These are phyloP conservation scores for Bos indicus DNA, from an alignment of 2,113 vertebrate genomes.

Conservation along the genomic window DNA sequence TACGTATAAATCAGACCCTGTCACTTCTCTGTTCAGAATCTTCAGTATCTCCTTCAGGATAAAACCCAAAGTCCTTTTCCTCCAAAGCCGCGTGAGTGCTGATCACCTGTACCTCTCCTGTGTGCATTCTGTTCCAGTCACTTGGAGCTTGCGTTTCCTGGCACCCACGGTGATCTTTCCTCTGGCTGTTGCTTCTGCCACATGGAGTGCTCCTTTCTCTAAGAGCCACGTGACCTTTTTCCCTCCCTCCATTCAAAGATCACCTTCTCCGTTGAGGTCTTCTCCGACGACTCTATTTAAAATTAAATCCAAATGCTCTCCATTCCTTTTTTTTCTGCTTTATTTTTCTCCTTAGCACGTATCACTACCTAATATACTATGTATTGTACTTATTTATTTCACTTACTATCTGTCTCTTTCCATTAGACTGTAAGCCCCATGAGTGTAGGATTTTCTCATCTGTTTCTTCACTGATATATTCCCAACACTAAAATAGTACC, in stretches of 20 bases:
- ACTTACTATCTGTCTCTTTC: background rate
- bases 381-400: background rate
- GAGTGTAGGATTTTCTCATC: background rate
- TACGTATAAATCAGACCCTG: background rate
- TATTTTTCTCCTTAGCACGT: background rate
- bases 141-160: background rate
- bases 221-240: background rate
- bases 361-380: background rate
- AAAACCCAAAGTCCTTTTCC: background rate
- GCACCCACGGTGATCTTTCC: background rate
- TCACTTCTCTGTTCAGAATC: background rate
- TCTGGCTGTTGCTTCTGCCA: background rate
- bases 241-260: background rate
- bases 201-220: background rate
- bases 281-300: background rate
- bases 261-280: background rate
- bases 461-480: background rate
- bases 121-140: background rate
- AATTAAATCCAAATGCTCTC: background rate
- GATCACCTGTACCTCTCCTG: rapidly evolving
- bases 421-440: background rate
- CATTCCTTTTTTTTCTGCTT: background rate
- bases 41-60: background rate
- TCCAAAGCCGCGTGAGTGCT: rapidly evolving
- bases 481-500: background rate